Evolutionary conservation across 2,113 vertebrate species (phyloP).

Genomic region (Pan paniscus): DNA sequence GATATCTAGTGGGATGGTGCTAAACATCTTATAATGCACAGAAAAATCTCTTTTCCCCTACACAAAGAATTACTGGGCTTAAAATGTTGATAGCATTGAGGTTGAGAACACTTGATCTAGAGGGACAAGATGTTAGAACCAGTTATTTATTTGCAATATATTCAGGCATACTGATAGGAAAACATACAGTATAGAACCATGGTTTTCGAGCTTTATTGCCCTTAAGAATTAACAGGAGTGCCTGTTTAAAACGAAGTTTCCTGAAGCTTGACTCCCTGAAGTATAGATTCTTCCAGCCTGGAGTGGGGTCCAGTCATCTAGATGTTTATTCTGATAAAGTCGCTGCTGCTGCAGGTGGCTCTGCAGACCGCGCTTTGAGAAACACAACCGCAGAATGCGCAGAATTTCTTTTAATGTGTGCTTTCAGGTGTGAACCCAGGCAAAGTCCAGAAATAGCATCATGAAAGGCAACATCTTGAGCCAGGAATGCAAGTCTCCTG

Average conservation of each 20-base stretch:
- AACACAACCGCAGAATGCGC: neutral
- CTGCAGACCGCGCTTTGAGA: neutral
- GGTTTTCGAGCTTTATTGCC: neutral
- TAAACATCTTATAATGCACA: neutral
- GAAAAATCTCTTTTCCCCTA: neutral
- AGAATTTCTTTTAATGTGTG: neutral
- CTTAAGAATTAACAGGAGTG: neutral
- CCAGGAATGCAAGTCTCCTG: neutral
- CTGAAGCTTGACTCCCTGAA: neutral
- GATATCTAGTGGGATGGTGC: neutral
- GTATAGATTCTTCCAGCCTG: neutral
- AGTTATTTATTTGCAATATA: neutral
- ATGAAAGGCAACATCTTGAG: neutral
- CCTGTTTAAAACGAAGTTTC: neutral
- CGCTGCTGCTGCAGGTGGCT: neutral
- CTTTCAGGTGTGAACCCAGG: neutral
- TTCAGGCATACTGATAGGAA: neutral
- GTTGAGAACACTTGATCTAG: neutral
- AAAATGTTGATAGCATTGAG: neutral
- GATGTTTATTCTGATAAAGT: neutral
- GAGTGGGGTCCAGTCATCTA: neutral
- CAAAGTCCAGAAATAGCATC: neutral
- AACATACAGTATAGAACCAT: neutral
- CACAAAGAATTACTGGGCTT: neutral
- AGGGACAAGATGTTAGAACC: neutral